phyloP scores from a whole-genome alignment of 2,888 invertebrate species.

The Operophtera brumata region DNA sequence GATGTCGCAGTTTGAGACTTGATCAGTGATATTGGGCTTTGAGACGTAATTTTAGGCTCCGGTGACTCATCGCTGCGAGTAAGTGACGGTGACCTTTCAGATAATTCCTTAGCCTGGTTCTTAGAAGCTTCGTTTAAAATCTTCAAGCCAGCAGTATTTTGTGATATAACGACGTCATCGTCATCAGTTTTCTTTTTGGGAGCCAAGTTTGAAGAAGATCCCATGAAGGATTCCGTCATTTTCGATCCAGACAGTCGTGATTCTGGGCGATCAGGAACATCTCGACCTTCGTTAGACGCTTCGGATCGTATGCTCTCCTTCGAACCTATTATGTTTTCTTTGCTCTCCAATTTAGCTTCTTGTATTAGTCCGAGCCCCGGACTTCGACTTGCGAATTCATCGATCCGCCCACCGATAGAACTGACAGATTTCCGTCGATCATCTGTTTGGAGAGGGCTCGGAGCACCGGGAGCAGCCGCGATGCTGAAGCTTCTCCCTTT shows the following conservation, averaged over 20 bases:
- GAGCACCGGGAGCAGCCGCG: conserved; percentile 73
- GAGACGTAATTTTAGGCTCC: conserved; percentile 61
- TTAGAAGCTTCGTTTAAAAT: conserved; percentile 41
- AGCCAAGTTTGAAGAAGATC: conserved; percentile 58
- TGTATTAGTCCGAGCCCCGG: conserved; percentile 73
- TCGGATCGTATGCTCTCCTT: conserved; percentile 71
- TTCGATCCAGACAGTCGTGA: conserved; percentile 71
- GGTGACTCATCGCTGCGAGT: conserved; percentile 77
- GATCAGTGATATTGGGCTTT: conserved; percentile 44
- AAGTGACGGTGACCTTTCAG: conserved; percentile 74
- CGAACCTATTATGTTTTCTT: conserved; percentile 67
- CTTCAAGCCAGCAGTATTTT: conserved; percentile 55
- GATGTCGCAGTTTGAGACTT: conserved; percentile 57
- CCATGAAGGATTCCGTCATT: conserved; percentile 77
- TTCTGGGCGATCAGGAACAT: conserved; percentile 65
- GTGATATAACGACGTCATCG: conserved; percentile 70
- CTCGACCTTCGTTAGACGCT: conserved; percentile 55
- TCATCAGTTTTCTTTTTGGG: conserved; percentile 67
- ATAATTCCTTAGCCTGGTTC: conserved; percentile 58
- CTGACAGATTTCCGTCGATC: conserved; percentile 77
- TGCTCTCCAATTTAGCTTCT: conserved; percentile 68
- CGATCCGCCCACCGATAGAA: conserved; percentile 67
- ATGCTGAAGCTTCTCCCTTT: conserved; percentile 80
- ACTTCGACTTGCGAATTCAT: conserved; percentile 62
- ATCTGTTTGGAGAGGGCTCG: conserved; percentile 69